A percentile compares a stretch with the other conserved stretches of the same genome.
phyloP scores from a whole-genome alignment of 2,888 invertebrate species.

The Timema podura region DNA sequence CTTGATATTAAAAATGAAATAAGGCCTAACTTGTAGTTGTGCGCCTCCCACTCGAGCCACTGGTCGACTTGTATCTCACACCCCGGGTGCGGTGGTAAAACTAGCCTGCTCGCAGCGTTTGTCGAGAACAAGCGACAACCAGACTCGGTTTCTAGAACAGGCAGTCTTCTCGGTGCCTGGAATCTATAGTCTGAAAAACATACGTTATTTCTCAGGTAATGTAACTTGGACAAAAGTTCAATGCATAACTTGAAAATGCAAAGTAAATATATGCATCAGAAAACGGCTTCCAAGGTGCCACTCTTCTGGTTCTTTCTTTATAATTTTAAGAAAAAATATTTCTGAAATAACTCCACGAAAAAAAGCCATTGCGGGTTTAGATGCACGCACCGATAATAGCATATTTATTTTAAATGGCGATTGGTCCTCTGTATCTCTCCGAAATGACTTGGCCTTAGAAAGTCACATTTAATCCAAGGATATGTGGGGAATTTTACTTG shows the following conservation, averaged over 20 bases:
- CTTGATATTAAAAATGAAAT: constrained; percentile 12
- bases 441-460: too few species aligned
- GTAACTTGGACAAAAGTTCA: too few species aligned
- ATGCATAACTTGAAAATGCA: background rate
- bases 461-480: too few species aligned
- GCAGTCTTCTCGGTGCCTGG: constrained; percentile 58
- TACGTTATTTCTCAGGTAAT: constrained; percentile 17
- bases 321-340: background rate
- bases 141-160: constrained; percentile 59
- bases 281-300: too few species aligned
- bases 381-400: too few species aligned
- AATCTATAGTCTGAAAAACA: constrained; percentile 47
- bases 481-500: too few species aligned
- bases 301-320: too few species aligned
- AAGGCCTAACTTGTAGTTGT: background rate
- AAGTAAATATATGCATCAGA: background rate
- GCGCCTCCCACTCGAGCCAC: constrained; percentile 48
- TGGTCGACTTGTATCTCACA: constrained; percentile 39
- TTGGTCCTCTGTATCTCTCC: too few species aligned
- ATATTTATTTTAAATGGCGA: too few species aligned
- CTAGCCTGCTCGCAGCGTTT: constrained; percentile 64
- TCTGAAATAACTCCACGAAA: constrained; percentile 4
- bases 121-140: constrained; percentile 64
- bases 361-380: background rate
- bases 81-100: constrained; percentile 52